Percentiles rank a stretch among this genome's conserved stretches.
These are phyloP conservation scores for Zelleria hepariella DNA, from an alignment of 2,888 invertebrate species.

Conservation along the genomic window DNA sequence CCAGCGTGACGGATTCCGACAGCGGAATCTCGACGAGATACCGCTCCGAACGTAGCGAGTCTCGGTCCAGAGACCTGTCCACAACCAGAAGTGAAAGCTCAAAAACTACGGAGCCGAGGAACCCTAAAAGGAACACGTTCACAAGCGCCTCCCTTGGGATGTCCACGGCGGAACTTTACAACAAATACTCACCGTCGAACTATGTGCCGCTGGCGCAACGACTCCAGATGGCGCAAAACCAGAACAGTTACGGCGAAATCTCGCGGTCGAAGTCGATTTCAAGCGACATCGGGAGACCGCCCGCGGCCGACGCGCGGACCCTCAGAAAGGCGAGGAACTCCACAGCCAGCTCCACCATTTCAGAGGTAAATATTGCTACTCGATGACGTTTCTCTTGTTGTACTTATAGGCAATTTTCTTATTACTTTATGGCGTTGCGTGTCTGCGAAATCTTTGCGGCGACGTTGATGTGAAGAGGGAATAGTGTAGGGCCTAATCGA, in stretches of 20 bases:
- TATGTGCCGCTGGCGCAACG: conserved; percentile 75
- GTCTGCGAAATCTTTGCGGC: conserved; percentile 33
- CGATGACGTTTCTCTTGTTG: background rate
- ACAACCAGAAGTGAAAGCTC: conserved; percentile 70
- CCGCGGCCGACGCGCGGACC: conserved; percentile 41
- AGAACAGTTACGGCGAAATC: conserved; percentile 48
- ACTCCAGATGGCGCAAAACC: conserved; percentile 40
- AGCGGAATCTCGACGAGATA: conserved; percentile 51
- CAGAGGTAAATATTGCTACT: conserved; percentile 38
- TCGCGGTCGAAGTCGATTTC: conserved; percentile 70
- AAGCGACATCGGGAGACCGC: conserved; percentile 70
- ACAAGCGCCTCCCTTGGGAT: conserved; percentile 67
- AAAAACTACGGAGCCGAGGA: conserved; percentile 51
- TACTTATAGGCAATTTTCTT: background rate
- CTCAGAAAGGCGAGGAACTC: conserved; percentile 49
- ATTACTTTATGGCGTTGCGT: conserved; percentile 15
- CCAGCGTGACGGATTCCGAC: conserved; percentile 63
- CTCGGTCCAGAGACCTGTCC: conserved; percentile 66
- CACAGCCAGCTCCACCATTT: conserved; percentile 38
- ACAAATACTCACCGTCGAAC: conserved; percentile 82
- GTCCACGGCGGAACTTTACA: conserved; percentile 78
- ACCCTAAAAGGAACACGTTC: conserved; percentile 44
- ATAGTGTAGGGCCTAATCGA: background rate
- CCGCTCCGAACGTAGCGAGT: conserved; percentile 61
- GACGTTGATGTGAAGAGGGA: background rate